A percentile compares a stretch with the other conserved stretches of the same genome.
These are phyloP conservation scores for Stenichneumon culpator DNA, from an alignment of 2,888 invertebrate species.

Conservation along the genomic window DNA sequence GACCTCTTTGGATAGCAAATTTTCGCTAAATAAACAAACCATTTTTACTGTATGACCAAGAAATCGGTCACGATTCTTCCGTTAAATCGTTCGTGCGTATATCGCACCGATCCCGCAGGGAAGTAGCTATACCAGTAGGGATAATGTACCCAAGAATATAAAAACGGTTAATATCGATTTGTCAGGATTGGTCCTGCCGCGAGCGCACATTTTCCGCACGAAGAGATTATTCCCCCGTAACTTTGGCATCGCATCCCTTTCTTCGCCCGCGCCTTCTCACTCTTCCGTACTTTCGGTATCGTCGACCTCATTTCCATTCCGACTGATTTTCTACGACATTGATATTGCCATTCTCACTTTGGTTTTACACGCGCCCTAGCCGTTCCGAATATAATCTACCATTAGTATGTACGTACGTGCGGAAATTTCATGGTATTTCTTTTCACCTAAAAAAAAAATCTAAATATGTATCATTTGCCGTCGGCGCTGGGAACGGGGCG, in stretches of 20 bases:
- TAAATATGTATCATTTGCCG: background rate
- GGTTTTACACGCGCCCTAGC: slow-evolving; percentile 1
- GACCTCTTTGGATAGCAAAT: background rate
- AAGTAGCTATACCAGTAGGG: slow-evolving; percentile 1
- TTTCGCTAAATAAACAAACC: background rate
- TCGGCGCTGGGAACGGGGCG: background rate
- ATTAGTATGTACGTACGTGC: background rate
- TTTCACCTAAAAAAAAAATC: background rate
- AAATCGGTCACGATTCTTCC: slow-evolving; percentile 40
- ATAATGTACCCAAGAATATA: slow-evolving; percentile 32
- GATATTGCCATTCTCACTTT: slow-evolving; percentile 17
- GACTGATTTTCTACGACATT: slow-evolving; percentile 11
- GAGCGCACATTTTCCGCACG: slow-evolving; percentile 37
- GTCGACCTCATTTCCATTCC: slow-evolving; percentile 23
- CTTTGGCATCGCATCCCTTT: background rate
- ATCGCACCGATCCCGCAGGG: background rate
- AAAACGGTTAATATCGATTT: slow-evolving; percentile 42
- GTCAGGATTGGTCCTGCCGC: background rate
- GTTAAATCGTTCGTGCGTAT: slow-evolving; percentile 38
- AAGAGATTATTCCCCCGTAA: slow-evolving; percentile 25
- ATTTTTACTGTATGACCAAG: background rate
- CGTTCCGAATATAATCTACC: slow-evolving; percentile 8
- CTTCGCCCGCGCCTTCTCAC: background rate
- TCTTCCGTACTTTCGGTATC: background rate
- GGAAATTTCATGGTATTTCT: background rate